phyloP scores from a whole-genome alignment of 2,888 invertebrate genomes.

The Plebejus anna region DNA sequence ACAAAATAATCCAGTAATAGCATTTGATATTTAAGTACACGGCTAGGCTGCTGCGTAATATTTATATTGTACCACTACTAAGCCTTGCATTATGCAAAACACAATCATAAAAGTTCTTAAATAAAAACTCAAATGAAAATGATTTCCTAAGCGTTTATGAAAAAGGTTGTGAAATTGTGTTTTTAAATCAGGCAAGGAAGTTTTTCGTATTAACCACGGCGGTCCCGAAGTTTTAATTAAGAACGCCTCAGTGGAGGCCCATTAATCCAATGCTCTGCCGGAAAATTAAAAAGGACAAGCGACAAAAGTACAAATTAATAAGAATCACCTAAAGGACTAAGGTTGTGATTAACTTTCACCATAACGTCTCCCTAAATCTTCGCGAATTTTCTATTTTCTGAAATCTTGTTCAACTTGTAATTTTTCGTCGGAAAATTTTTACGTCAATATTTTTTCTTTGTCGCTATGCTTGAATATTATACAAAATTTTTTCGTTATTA shows the following conservation, averaged over 20 bases:
- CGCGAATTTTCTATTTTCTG: constrained; percentile 23
- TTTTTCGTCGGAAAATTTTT: background rate
- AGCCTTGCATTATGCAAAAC: background rate
- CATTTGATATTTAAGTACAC: too few species aligned
- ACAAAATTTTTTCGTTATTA: background rate
- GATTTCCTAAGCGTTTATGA: constrained; percentile 16
- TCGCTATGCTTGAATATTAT: background rate
- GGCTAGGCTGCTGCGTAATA: too few species aligned
- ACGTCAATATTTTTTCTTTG: background rate
- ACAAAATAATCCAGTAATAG: too few species aligned
- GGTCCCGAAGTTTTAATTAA: constrained; percentile 69
- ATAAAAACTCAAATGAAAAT: constrained; percentile 13
- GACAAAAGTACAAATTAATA: constrained; percentile 64
- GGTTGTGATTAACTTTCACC: constrained; percentile 30
- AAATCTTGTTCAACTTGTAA: background rate
- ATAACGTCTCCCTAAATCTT: constrained; percentile 17
- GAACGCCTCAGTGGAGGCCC: constrained; percentile 51
- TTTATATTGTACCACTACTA: background rate
- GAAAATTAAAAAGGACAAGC: constrained; percentile 55
- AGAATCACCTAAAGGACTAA: constrained; percentile 53
- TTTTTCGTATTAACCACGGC: constrained; percentile 56
- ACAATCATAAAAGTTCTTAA: background rate
- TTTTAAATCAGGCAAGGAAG: constrained; percentile 36
- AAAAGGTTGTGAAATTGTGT: constrained; percentile 30
- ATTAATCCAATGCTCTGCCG: constrained; percentile 62